Evolutionary conservation across 2,113 vertebrate species (phyloP).

Genomic region (Colius striatus): DNA sequence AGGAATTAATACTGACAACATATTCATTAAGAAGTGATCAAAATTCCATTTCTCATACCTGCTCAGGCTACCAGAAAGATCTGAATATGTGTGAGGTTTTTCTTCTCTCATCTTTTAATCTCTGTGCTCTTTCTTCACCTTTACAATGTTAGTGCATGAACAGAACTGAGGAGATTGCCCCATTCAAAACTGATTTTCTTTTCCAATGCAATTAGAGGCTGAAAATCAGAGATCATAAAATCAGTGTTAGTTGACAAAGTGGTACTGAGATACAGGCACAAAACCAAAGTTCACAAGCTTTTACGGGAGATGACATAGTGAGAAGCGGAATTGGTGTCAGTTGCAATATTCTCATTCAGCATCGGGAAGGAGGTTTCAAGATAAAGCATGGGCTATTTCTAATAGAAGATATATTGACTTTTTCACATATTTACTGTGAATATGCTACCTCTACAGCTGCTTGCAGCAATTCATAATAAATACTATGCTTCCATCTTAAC

Average conservation of each 20-base stretch:
- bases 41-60: background rate
- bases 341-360: background rate
- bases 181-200: background rate
- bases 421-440: background rate
- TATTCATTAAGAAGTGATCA: background rate
- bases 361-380: background rate
- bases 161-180: background rate
- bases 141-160: background rate
- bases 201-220: background rate
- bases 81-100: background rate
- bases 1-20: background rate
- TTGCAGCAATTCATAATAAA: background rate
- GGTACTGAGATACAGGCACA: background rate
- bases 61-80: background rate
- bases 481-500: background rate
- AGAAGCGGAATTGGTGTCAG: background rate
- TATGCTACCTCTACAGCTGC: background rate
- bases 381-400: background rate
- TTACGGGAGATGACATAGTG: rapidly evolving
- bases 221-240: background rate
- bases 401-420: background rate
- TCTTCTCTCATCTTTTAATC: background rate
- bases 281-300: background rate
- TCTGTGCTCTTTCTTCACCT: background rate
- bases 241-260: background rate